phyloP scores from a whole-genome alignment of 2,113 vertebrate genomes.

The Percina caprodes region DNA sequence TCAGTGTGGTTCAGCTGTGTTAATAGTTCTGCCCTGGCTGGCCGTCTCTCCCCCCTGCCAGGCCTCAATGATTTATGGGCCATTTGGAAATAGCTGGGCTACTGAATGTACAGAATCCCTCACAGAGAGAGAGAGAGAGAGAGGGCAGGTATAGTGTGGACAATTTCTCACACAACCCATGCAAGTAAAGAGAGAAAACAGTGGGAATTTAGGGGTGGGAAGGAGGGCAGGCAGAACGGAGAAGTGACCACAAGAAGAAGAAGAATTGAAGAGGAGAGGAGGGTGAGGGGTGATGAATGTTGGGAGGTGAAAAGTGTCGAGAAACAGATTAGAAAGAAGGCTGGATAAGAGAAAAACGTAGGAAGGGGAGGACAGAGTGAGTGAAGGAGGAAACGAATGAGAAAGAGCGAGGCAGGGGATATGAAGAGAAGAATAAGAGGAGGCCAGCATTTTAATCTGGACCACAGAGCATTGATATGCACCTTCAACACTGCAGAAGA shows the following conservation, averaged over 20 bases:
- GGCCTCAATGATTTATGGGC: conserved; percentile 75
- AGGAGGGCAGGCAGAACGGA: not conserved
- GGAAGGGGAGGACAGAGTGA: conserved; percentile 18
- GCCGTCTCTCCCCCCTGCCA: conserved; percentile 58
- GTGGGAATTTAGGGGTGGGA: conserved; percentile 13
- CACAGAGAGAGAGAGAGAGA: conserved; percentile 37
- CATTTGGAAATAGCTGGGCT: conserved; percentile 72
- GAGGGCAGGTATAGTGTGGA: conserved; percentile 27
- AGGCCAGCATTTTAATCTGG: conserved; percentile 67
- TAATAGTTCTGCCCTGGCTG: conserved; percentile 75
- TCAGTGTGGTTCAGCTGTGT: conserved; percentile 66
- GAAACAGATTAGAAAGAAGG: conserved; percentile 38
- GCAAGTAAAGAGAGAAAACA: conserved; percentile 34
- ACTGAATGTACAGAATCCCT: conserved; percentile 68
- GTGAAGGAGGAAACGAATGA: conserved; percentile 42
- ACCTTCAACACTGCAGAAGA: conserved; percentile 44
- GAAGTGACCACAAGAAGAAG: conserved; percentile 30
- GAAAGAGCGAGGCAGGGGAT: conserved; percentile 22
- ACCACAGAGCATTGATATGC: conserved; percentile 68
- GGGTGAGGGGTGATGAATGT: conserved; percentile 16
- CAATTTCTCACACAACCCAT: conserved; percentile 50
- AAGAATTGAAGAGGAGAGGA: conserved; percentile 9
- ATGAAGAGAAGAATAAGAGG: conserved; percentile 46
- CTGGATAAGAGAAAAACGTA: conserved; percentile 28
- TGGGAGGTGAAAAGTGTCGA: conserved; percentile 25